A percentile compares a stretch with the other conserved stretches of the same genome.
Evolutionary conservation across 2,888 invertebrate genomes (phyloP).

Genomic region (Lycaena phlaeas): DNA sequence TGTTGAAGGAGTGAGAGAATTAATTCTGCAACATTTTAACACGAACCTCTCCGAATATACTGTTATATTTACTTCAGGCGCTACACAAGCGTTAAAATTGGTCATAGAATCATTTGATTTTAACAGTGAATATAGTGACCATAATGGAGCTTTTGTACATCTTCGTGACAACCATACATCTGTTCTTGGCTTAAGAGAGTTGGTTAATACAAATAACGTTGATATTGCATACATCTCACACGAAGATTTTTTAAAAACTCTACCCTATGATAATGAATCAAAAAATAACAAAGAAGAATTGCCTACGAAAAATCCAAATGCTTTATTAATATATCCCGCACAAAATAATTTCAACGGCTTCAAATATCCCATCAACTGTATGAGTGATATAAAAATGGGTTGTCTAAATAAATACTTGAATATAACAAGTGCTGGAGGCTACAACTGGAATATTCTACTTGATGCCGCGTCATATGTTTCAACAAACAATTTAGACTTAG

Average conservation of each 20-base stretch:
- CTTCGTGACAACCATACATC: slow-evolving; percentile 7
- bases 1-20: slow-evolving; percentile 4
- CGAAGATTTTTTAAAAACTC: not conserved
- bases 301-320: not conserved
- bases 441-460: slow-evolving; percentile 7
- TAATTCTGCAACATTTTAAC: slow-evolving; percentile 4
- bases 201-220: slow-evolving; percentile 1
- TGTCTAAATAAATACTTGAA: slow-evolving; percentile 3
- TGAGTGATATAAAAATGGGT: slow-evolving; percentile 1
- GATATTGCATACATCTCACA: not conserved
- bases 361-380: slow-evolving; percentile 4
- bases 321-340: slow-evolving; percentile 6
- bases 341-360: slow-evolving; percentile 10
- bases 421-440: not conserved
- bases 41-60: slow-evolving; percentile 2
- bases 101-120: slow-evolving; percentile 6
- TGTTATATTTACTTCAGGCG: slow-evolving; percentile 7
- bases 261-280: not conserved
- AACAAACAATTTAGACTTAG: slow-evolving; percentile 5
- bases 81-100: slow-evolving; percentile 7
- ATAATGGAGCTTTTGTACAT: slow-evolving; percentile 4
- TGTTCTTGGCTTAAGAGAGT: slow-evolving; percentile 4
- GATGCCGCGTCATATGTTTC: slow-evolving; percentile 9
- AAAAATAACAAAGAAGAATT: not conserved
- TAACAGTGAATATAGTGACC: not conserved